phyloP scores from a whole-genome alignment of 2,888 invertebrate genomes.

The Cecidostiba fungosa region DNA sequence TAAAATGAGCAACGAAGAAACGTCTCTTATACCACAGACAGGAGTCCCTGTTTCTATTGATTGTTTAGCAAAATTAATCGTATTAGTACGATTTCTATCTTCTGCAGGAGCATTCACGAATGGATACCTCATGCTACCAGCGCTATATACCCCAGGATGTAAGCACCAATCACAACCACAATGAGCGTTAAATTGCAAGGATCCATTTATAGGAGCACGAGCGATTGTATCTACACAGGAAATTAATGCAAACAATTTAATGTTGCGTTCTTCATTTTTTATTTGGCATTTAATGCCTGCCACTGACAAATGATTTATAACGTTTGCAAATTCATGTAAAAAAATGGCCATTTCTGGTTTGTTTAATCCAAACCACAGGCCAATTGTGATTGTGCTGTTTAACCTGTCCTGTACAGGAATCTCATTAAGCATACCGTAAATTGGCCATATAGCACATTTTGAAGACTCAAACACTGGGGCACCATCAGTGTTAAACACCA shows the following conservation, averaged over 20 bases:
- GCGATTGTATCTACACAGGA: slow-evolving; percentile 14
- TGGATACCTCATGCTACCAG: slow-evolving; percentile 7
- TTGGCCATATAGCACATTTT: not conserved
- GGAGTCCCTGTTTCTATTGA: too few species aligned
- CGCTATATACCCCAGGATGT: not conserved
- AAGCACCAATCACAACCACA: slow-evolving; percentile 30
- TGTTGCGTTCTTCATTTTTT: not conserved
- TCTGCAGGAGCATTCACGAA: not conserved
- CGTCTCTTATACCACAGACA: not conserved
- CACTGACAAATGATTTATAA: not conserved
- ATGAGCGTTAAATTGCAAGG: slow-evolving; percentile 12
- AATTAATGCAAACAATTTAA: not conserved
- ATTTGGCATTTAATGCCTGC: slow-evolving; percentile 1
- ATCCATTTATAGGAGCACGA: slow-evolving; percentile 27
- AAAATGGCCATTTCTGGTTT: slow-evolving; percentile 17
- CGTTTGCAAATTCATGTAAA: not conserved
- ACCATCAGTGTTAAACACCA: slow-evolving; percentile 22
- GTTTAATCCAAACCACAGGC: not conserved
- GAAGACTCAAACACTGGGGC: slow-evolving; percentile 9
- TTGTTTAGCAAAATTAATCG: too few species aligned
- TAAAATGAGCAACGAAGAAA: slow-evolving; percentile 47
- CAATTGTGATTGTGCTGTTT: not conserved
- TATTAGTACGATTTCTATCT: not conserved
- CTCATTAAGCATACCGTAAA: slow-evolving; percentile 12
- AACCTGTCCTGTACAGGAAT: not conserved